Evolutionary conservation across 35 echinoderm and acorn worm genomes (phyloP).

Genomic region (Eucidaris tribuloides): DNA sequence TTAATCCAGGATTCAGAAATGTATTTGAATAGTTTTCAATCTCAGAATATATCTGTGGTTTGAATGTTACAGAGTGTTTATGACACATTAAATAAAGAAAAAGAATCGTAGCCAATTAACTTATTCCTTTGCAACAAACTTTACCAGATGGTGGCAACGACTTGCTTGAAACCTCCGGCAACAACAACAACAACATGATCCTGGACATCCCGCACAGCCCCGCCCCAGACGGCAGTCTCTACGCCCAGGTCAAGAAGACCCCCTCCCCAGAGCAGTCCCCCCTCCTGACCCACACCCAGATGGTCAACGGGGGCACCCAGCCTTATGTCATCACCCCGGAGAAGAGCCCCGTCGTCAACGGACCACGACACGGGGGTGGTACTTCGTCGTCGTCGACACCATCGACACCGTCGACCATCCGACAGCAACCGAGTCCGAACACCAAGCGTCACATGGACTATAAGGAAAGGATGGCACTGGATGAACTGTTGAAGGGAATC

Average conservation of each 20-base stretch:
- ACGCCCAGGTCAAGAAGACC: slow-evolving; percentile 90
- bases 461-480: slow-evolving; percentile 74
- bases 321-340: slow-evolving; percentile 19
- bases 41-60: no score
- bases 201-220: slow-evolving; percentile 63
- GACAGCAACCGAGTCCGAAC: no score
- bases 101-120: no score
- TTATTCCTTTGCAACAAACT: no score
- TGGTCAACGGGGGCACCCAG: slow-evolving; percentile 17
- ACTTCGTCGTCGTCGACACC: no score
- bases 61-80: no score
- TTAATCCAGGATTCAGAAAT: no score
- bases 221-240: slow-evolving; percentile 91
- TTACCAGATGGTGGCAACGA: slow-evolving; percentile 43
- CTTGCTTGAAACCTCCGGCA: slow-evolving; percentile 18
- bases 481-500: slow-evolving; percentile 78
- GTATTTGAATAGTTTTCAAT: no score
- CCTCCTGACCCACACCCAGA: neutral
- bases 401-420: no score
- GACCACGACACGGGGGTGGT: neutral
- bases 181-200: slow-evolving; percentile 66
- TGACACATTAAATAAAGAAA: no score
- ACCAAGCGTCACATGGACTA: slow-evolving; percentile 60
- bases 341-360: slow-evolving; percentile 18
- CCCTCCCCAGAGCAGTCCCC: slow-evolving; percentile 44